Evolutionary conservation across 2,113 vertebrate genomes (phyloP).

Genomic region (Mustela nigripes): DNA sequence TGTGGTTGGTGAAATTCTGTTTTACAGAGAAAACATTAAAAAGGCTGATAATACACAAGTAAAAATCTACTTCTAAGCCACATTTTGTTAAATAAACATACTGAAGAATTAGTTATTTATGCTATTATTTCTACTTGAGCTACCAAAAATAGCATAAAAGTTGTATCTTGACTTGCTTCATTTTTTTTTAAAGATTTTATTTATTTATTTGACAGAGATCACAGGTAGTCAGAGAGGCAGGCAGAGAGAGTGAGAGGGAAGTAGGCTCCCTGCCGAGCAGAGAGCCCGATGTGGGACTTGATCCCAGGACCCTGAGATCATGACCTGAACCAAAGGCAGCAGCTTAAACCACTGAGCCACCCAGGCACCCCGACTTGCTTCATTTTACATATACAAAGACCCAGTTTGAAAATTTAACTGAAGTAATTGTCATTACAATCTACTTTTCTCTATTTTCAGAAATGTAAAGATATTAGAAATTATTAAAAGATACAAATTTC

Average conservation of each 20-base stretch:
- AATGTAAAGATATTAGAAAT: background rate
- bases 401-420: background rate
- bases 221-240: too few relatives aligned
- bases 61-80: background rate
- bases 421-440: constrained; percentile 14
- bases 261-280: too few relatives aligned
- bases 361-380: background rate
- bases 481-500: background rate
- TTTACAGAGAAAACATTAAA: constrained; percentile 25
- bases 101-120: background rate
- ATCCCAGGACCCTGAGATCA: too few relatives aligned
- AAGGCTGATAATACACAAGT: background rate
- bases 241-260: too few relatives aligned
- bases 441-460: background rate
- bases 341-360: too few relatives aligned
- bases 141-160: background rate
- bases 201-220: too few relatives aligned
- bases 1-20: background rate
- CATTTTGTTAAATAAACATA: background rate
- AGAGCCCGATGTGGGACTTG: too few relatives aligned
- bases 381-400: background rate
- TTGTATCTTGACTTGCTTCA: background rate
- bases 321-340: too few relatives aligned
- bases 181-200: background rate
- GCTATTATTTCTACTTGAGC: background rate